Base-by-base conservation (phyloP, 2,113 vertebrate genomes). In the Pipra filicauda region DNA sequence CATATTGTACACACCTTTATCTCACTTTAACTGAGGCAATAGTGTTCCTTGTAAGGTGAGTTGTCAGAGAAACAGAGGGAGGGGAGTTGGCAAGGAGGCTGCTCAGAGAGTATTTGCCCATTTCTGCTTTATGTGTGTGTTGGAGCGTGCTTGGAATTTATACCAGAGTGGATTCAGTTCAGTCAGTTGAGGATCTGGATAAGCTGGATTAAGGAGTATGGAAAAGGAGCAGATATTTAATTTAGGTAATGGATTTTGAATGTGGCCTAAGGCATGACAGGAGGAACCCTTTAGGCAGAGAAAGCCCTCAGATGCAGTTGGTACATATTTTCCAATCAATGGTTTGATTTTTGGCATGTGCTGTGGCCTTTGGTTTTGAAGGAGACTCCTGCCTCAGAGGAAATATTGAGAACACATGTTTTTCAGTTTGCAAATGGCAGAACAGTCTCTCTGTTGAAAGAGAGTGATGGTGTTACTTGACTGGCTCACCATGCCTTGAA, bases 391-490 rank as follows among this genome's bases (percentile, higher is more conserved):
- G 91, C 95, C 94, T 85, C 89, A 95, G 93, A 57, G 78, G n/a
- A 97, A 85, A 96, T 97, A 97, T 91, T 98, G 84, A 94, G 88
- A 98, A 97, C 98, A 97, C 83, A 89, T 96, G 96, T 97, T 97
- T 95, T 96, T 96, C 88, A 94, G 92, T 72, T 96, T 44, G 69
- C 21, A 85, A 74, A 66, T 91, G 80, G 80, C 58, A 91, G 93
- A 95, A 86, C 95, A 96, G 48, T 91, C 91, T 80, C 85, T 77
- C 55, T 91, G 61, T 95, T 97, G 95, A 95, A 96, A 98, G 96
- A 72, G 88, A 43, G 94, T 80, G 87, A 59, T 79, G 27, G 11
- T 89, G 89, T 95, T 96, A 79, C 91, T 96, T 92, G 94, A 92
- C 91, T 35, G 62, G 71, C 80, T 97, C 59, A 61, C 66, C 57